These are phyloP conservation scores for Dinomys branickii DNA, from an alignment of 2,113 vertebrate species.

Conservation along the genomic window DNA sequence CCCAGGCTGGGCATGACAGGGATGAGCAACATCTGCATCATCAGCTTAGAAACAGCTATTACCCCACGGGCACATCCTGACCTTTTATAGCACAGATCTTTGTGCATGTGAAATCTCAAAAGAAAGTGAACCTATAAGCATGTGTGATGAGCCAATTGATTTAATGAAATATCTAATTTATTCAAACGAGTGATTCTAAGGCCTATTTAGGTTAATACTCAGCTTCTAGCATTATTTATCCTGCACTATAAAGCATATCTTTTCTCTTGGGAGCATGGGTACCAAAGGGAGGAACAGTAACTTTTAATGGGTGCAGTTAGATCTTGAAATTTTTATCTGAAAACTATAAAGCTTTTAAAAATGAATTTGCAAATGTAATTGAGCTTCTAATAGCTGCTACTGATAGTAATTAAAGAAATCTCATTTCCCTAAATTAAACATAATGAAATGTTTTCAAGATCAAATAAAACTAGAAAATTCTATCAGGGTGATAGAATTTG, in stretches of 20 bases:
- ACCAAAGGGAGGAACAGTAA: conserved; percentile 24
- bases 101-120: not conserved
- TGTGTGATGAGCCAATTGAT: conserved; percentile 55
- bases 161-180: conserved; percentile 69
- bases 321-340: conserved; percentile 80
- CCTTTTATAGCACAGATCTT: not conserved
- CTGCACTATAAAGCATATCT: conserved; percentile 43
- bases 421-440: conserved; percentile 88
- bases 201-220: conserved; percentile 54
- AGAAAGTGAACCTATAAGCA: conserved; percentile 27
- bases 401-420: conserved; percentile 88
- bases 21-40: not conserved
- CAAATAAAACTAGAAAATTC: conserved; percentile 85
- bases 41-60: rapidly evolving
- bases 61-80: not conserved
- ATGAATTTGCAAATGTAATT: conserved; percentile 86
- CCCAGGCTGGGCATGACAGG: not conserved
- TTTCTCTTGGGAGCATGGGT: conserved; percentile 50
- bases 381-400: conserved; percentile 87
- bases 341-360: conserved; percentile 85
- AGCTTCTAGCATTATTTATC: conserved; percentile 70
- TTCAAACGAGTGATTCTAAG: conserved; percentile 56
- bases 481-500: conserved; percentile 75
- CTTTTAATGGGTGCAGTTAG: conserved; percentile 62
- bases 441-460: conserved; percentile 87